Evolutionary conservation across 2,797 vertebrate genomes (phyloP).

Genomic region (Chloroceryle amazona): DNA sequence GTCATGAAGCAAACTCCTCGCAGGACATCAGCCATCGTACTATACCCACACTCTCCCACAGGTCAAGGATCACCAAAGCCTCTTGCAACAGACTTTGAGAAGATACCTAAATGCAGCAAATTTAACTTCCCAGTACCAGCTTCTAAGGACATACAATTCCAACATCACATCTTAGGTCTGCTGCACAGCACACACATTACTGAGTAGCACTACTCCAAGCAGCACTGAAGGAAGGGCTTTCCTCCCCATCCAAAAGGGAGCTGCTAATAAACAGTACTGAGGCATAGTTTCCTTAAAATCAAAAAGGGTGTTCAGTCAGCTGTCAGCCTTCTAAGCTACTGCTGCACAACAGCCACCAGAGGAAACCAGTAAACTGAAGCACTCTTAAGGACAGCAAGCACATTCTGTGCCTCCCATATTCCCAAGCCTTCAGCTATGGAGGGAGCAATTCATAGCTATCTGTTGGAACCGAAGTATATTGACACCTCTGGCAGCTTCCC

Average conservation of each 20-base stretch:
- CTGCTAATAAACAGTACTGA: neutral
- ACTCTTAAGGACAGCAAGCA: neutral
- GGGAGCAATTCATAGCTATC: neutral
- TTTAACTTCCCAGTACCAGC: neutral
- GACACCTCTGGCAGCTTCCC: neutral
- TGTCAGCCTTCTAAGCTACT: neutral
- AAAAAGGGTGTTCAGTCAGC: neutral
- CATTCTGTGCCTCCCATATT: neutral
- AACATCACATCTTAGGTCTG: neutral
- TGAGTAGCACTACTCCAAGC: neutral
- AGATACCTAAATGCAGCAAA: neutral
- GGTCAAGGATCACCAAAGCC: neutral
- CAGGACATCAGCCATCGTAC: neutral
- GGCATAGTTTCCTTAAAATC: neutral
- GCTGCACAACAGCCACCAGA: neutral
- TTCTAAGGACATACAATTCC: neutral
- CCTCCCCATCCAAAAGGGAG: neutral
- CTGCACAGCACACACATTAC: neutral
- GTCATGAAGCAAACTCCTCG: neutral
- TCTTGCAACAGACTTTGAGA: neutral
- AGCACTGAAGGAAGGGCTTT: neutral
- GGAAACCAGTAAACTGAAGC: neutral
- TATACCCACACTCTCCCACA: neutral
- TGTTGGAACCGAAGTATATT: neutral
- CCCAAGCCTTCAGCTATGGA: neutral